A percentile compares a stretch with the other conserved stretches of the same genome.
These are phyloP conservation scores for Trypoxylus dichotomus DNA, from an alignment of 1,140 invertebrate genomes.

Conservation along the genomic window DNA sequence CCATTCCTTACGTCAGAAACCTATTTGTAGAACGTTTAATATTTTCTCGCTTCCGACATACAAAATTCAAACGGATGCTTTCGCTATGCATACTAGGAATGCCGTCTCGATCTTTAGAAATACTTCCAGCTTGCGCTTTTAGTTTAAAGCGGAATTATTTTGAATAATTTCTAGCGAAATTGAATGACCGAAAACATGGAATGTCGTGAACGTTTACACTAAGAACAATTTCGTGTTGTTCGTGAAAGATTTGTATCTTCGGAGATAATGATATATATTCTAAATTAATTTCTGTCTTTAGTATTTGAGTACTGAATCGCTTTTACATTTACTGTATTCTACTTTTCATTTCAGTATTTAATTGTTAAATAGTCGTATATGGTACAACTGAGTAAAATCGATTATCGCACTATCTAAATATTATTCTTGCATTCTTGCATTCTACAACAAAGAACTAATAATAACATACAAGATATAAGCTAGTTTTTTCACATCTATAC, in stretches of 20 bases:
- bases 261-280: not conserved
- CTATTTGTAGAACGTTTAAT: not conserved
- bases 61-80: not conserved
- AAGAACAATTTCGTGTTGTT: not conserved
- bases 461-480: no score
- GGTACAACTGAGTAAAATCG: no score
- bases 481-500: no score
- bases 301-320: no score
- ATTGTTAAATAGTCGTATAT: no score
- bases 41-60: not conserved
- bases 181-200: not conserved
- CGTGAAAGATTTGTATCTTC: not conserved
- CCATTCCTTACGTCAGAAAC: not conserved
- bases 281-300: no score
- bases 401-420: no score
- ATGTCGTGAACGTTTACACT: not conserved
- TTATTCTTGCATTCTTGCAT: no score
- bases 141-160: not conserved
- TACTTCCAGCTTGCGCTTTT: not conserved
- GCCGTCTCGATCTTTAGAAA: not conserved
- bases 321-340: no score
- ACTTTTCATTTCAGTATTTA: no score
- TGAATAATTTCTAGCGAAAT: not conserved
- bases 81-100: not conserved
- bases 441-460: no score